These are phyloP conservation scores for Ecdyonurus torrentis DNA, from an alignment of 2,888 invertebrate species.

Conservation along the genomic window DNA sequence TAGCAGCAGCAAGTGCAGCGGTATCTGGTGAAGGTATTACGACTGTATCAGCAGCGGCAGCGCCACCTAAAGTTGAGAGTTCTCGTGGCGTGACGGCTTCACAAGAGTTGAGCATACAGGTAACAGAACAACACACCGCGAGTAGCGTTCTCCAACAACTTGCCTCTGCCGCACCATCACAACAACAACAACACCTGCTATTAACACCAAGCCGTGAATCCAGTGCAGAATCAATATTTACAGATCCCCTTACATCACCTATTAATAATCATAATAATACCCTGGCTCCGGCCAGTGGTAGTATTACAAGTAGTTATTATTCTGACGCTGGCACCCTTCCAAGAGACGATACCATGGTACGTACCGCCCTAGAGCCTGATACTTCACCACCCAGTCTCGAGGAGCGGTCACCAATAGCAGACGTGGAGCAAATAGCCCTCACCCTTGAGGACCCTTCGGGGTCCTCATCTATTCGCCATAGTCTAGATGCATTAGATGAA, in stretches of 20 bases:
- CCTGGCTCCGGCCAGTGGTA: background rate
- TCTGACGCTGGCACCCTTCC: constrained; percentile 10
- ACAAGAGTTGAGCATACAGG: too few species aligned
- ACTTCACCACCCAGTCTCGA: background rate
- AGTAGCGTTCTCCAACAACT: background rate
- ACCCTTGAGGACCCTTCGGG: constrained; percentile 10
- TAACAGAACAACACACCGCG: background rate
- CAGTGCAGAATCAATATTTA: constrained; percentile 57
- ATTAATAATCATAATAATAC: background rate
- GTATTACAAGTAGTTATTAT: constrained; percentile 12
- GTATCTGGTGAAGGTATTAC: too few species aligned
- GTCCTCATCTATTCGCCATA: constrained; percentile 8
- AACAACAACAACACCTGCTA: background rate
- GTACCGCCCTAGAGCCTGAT: constrained; percentile 18
- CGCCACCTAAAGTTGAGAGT: background rate
- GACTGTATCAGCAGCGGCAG: background rate
- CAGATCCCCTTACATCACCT: constrained; percentile 44
- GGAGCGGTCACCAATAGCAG: constrained; percentile 10
- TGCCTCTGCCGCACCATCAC: too few species aligned
- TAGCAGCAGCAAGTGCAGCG: background rate
- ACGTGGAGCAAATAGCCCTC: constrained; percentile 15
- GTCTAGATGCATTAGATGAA: constrained; percentile 13
- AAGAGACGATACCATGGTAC: constrained; percentile 20
- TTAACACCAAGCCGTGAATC: constrained; percentile 36
- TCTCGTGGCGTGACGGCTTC: background rate